Percentiles rank a stretch among this genome's conserved stretches.
phyloP scores from a whole-genome alignment of 2,888 invertebrate genomes.

The Lithophane leautieri region DNA sequence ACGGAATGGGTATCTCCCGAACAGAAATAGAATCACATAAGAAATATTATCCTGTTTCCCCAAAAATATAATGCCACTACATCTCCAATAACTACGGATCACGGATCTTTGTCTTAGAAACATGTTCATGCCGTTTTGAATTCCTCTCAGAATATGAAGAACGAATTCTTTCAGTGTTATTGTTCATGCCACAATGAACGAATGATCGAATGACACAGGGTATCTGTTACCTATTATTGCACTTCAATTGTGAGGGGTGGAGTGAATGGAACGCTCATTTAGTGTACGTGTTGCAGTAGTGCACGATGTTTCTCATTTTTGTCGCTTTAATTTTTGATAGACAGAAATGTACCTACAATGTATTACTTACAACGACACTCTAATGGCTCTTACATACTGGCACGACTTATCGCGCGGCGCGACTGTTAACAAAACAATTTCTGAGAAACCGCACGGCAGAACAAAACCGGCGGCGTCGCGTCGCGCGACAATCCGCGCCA shows the following conservation, averaged over 20 bases:
- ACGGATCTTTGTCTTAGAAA: conserved; percentile 64
- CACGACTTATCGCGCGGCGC: no score
- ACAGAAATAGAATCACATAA: conserved; percentile 47
- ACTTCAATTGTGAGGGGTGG: conserved; percentile 21
- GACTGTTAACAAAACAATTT: no score
- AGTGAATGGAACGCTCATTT: conserved; percentile 46
- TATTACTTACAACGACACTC: no score
- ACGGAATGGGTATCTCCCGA: conserved; percentile 36
- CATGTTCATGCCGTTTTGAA: conserved; percentile 62
- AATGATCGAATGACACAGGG: conserved; percentile 37
- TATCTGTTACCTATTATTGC: conserved; percentile 38
- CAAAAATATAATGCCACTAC: conserved; percentile 46
- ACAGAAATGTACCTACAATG: neutral
- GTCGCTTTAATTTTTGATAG: neutral
- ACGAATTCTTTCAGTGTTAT: conserved; percentile 41
- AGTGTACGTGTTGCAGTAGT: neutral
- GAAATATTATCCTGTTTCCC: conserved; percentile 54
- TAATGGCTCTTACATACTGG: no score
- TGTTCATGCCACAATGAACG: conserved; percentile 51
- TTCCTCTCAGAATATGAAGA: conserved; percentile 53
- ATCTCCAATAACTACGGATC: conserved; percentile 56
- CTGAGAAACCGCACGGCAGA: no score
- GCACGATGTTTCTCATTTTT: neutral
- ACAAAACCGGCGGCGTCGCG: no score
- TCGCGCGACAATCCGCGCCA: no score